A percentile compares a stretch with the other conserved stretches of the same genome.
Conservation (phyloP, 1,140 invertebrate species). For the Armadillidium nasatum region DNA sequence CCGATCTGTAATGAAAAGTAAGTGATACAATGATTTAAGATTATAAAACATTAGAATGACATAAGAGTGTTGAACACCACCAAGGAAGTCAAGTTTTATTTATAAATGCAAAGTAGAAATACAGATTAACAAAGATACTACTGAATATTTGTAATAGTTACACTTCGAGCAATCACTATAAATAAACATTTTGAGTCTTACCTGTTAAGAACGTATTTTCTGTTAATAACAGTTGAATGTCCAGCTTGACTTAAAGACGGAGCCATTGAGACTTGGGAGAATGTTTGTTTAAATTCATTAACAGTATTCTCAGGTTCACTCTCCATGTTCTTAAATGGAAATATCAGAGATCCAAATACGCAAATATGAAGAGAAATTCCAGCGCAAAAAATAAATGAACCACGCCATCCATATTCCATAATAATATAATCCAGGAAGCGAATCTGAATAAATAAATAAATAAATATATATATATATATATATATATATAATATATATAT, state of each 20-base stretch:
- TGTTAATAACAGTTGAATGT: constrained; percentile 25
- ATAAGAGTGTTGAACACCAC: no score
- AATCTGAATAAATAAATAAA: constrained; percentile 30
- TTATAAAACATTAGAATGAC: no score
- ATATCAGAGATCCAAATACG: constrained; percentile 45
- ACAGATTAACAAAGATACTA: no score
- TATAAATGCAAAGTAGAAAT: no score
- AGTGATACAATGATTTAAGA: background rate
- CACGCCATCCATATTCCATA: constrained; percentile 53
- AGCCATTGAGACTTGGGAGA: background rate
- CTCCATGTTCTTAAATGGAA: constrained; percentile 31
- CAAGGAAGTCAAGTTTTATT: no score
- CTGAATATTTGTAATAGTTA: no score
- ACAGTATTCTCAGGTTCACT: background rate
- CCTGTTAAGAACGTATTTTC: constrained; percentile 33
- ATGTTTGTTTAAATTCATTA: constrained; percentile 18
- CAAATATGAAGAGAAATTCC: constrained; percentile 50
- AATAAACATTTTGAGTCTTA: background rate
- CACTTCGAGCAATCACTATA: no score
- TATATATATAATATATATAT: no score
- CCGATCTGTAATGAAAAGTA: constrained; percentile 26
- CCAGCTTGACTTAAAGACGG: background rate
- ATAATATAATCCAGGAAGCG: constrained; percentile 48
- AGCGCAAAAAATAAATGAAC: constrained; percentile 53
- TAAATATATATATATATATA: background rate